phyloP scores from a whole-genome alignment of 1,140 invertebrate species.

The Lutraria rhynchaena region DNA sequence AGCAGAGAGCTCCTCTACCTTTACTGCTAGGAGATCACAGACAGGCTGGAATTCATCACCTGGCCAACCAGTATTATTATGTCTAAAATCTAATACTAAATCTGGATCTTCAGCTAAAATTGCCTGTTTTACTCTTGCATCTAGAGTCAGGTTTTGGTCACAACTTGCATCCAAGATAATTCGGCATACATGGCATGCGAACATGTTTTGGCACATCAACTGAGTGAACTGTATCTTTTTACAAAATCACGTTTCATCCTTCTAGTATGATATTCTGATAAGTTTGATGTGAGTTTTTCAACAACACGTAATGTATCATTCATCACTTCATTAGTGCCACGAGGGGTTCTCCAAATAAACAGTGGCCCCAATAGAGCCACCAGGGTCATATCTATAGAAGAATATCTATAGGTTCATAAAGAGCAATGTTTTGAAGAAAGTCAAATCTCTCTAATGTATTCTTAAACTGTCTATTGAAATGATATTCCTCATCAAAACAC shows the following conservation, averaged over 20 bases:
- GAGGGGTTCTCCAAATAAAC: slow-evolving; percentile 10
- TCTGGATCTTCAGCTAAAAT: slow-evolving; percentile 47
- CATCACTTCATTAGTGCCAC: background rate
- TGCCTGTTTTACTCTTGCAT: slow-evolving; percentile 17
- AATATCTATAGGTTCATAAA: background rate
- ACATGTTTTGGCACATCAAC: slow-evolving; percentile 16
- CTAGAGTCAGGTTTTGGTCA: slow-evolving; percentile 13
- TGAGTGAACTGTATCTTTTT: background rate
- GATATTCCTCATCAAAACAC: slow-evolving; percentile 6
- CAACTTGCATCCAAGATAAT: slow-evolving; percentile 2
- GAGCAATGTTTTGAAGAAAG: background rate
- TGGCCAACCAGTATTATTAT: slow-evolving; percentile 34
- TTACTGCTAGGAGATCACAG: slow-evolving; percentile 13
- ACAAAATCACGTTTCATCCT: slow-evolving; percentile 1
- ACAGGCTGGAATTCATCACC: slow-evolving; percentile 27
- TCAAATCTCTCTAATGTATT: background rate
- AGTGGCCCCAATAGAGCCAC: background rate
- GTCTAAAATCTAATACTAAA: slow-evolving; percentile 37
- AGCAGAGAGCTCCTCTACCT: slow-evolving; percentile 37
- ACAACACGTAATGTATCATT: background rate
- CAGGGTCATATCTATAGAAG: slow-evolving; percentile 17
- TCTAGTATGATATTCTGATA: slow-evolving; percentile 27
- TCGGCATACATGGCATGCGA: slow-evolving; percentile 22
- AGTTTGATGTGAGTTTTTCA: background rate
- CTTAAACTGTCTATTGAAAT: slow-evolving; percentile 4